These are phyloP conservation scores for Perca fluviatilis DNA, from an alignment of 2,113 vertebrate genomes.

Conservation along the genomic window DNA sequence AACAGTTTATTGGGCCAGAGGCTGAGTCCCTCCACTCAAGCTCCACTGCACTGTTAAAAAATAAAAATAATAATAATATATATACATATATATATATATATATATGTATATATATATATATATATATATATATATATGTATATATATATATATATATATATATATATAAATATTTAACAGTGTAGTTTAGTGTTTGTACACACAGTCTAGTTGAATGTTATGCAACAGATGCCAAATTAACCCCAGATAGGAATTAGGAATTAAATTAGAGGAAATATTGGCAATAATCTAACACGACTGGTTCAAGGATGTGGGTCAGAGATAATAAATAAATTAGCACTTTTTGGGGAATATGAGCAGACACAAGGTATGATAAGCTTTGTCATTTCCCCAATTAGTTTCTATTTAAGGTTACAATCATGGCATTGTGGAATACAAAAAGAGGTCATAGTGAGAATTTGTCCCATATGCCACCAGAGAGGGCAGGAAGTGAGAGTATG, in stretches of 20 bases:
- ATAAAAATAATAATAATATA: no score
- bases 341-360: conserved; percentile 23
- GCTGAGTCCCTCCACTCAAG: conserved; percentile 41
- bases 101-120: no score
- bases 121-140: no score
- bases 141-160: no score
- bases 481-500: conserved; percentile 16
- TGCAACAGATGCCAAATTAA: not conserved
- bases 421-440: conserved; percentile 51
- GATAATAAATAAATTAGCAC: conserved; percentile 3
- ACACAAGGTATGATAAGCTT: conserved; percentile 12
- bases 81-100: no score
- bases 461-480: conserved; percentile 31
- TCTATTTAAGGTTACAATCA: conserved; percentile 30
- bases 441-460: conserved; percentile 42
- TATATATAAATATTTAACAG: no score
- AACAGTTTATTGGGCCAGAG: conserved; percentile 58
- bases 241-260: not conserved
- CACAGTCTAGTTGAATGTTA: conserved; percentile 11
- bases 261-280: conserved; percentile 18
- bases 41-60: not conserved
- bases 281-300: not conserved
- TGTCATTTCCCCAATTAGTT: conserved; percentile 11
- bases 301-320: conserved; percentile 29
- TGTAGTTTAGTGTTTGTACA: conserved; percentile 22